phyloP scores from a whole-genome alignment of 2,888 invertebrate genomes.

The Digitonthophagus gazella region DNA sequence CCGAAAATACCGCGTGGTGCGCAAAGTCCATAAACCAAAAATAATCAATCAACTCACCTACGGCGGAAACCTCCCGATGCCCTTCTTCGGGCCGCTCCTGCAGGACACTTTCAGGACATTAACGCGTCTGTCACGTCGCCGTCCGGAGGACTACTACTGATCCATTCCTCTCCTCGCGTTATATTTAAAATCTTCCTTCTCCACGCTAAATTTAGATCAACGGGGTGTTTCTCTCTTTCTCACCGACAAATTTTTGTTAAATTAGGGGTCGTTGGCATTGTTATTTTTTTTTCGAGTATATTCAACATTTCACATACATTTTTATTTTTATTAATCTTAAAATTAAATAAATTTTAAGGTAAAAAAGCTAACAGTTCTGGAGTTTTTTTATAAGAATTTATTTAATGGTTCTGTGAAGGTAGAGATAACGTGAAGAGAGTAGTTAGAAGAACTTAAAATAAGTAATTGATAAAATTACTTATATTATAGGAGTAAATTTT shows the following conservation, averaged over 20 bases:
- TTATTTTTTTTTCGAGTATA: background rate
- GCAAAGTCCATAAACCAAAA: background rate
- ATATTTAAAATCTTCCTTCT: constrained; percentile 42
- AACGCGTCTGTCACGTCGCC: constrained; percentile 29
- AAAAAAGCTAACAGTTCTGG: too few relatives aligned
- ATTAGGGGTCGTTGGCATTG: background rate
- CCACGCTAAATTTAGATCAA: constrained; percentile 48
- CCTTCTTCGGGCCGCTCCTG: background rate
- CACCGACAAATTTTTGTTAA: constrained; percentile 35
- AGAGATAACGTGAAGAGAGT: too few relatives aligned
- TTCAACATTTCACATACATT: too few relatives aligned
- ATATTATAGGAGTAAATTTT: too few relatives aligned
- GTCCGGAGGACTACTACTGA: constrained; percentile 35
- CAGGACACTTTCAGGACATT: background rate
- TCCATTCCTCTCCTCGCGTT: constrained; percentile 39
- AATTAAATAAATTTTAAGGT: too few relatives aligned
- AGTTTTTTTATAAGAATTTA: too few relatives aligned
- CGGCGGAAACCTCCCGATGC: background rate
- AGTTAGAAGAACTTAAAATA: too few relatives aligned
- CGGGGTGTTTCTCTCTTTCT: constrained; percentile 44
- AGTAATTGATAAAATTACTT: too few relatives aligned
- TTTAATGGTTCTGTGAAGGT: too few relatives aligned
- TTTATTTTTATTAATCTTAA: too few relatives aligned
- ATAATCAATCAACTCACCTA: background rate
- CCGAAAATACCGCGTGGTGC: background rate